Evolutionary conservation across 2,888 invertebrate species (phyloP), one percentile per base, ranked within the genome.

Genomic region (Sminthurides aquaticus): DNA sequence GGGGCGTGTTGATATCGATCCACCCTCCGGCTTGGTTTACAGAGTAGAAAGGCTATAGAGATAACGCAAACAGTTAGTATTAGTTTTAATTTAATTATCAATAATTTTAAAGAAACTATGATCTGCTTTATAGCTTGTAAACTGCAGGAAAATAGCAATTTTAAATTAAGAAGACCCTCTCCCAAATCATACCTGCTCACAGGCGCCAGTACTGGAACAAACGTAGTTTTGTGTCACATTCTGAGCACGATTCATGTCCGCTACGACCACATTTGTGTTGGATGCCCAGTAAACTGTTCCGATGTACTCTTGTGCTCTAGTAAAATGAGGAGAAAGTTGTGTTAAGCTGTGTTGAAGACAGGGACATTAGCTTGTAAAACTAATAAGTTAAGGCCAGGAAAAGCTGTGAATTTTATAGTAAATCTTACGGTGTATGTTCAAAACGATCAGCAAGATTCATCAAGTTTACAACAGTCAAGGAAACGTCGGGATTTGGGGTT

Each of bases 181-280:
- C n/a, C n/a, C n/a, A n/a, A n/a, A n/a, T n/a, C n/a, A n/a, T n/a
- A n/a, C n/a, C n/a, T n/a, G n/a, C n/a, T n/a, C n/a, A 60, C 76
- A 76, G 20, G 55, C 61, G 8, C 77, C 76, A 8, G 56, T 75
- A 24, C 78, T 77, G 34, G 82, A 81, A 76, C 90, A 91, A 2
- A 86, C 78, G 15, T 85, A 83, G 64, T 87, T 76, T 25, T 84
- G 79, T 43, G 87, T 85, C 62, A 83, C 80, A 76, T 92, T 94
- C 79, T 97, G 96, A 27, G 88, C 86, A 62, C 96, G 82, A 79
- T 94, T 91, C 79, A 92, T 87, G 92, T 94, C 96, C 67, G 90
- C 85, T 18, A 93, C 84, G 8, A 86, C 84, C 18, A 94, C 80
- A 18, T 85, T 80, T 43, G 83, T 80, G 70, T 87, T 84, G 65